A percentile compares a stretch with the other conserved stretches of the same genome.
These are phyloP conservation scores for Naso thynnoides DNA, from an alignment of 2,797 vertebrate species.

Conservation along the genomic window DNA sequence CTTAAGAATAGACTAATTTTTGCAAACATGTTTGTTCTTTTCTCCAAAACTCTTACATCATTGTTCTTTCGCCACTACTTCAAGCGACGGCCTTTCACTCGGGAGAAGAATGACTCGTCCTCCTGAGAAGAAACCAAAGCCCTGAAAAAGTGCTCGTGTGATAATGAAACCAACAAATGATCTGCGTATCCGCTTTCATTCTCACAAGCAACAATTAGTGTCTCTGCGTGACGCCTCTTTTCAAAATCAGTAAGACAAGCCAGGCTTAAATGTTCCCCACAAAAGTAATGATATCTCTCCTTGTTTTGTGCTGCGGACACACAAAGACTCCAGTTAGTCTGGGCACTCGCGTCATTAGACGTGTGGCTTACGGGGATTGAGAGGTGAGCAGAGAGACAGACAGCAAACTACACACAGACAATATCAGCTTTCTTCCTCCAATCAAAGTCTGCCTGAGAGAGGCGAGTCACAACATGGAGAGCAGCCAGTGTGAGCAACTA, in stretches of 20 bases:
- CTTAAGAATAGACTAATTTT: background rate
- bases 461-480: conserved; percentile 35
- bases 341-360: conserved; percentile 44
- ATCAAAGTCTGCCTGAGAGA: conserved; percentile 24
- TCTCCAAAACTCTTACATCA: no score
- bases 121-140: background rate
- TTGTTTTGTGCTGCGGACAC: conserved; percentile 54
- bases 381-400: conserved; percentile 30
- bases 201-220: conserved; percentile 61
- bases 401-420: conserved; percentile 45
- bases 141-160: background rate
- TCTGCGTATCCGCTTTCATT: conserved; percentile 53
- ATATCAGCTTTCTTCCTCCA: conserved; percentile 51
- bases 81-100: background rate
- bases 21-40: background rate
- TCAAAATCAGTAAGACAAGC: conserved; percentile 57
- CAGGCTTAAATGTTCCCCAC: conserved; percentile 52
- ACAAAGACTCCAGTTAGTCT: conserved; percentile 75
- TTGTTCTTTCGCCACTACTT: background rate
- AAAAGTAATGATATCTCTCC: conserved; percentile 61
- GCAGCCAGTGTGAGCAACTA: background rate
- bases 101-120: background rate
- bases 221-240: conserved; percentile 50
- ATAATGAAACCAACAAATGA: conserved; percentile 41
- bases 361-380: conserved; percentile 48